Conservation (phyloP, 2,888 invertebrate genomes). For the Limenitis arthemis region DNA sequence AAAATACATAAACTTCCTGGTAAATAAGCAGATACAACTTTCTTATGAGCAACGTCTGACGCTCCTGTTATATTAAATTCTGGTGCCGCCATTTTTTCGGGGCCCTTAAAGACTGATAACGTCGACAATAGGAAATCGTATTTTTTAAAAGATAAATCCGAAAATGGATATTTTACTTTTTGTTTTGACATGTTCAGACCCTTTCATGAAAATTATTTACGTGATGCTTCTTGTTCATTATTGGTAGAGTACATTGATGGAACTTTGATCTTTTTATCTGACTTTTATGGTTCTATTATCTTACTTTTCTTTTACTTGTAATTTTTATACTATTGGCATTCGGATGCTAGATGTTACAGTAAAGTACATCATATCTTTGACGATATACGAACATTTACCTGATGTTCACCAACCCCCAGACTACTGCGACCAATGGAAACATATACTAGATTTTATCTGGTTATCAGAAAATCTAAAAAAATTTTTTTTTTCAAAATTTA, state of each 20-base stretch:
- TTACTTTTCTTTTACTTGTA: background rate
- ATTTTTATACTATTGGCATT: background rate
- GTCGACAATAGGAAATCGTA: conserved; percentile 53
- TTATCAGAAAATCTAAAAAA: too few species aligned
- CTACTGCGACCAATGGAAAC: too few species aligned
- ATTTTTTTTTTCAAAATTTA: too few species aligned
- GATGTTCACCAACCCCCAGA: too few species aligned
- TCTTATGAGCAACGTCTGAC: conserved; percentile 51
- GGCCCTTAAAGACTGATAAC: conserved; percentile 42
- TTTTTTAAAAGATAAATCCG: conserved; percentile 42
- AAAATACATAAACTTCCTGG: conserved; percentile 65
- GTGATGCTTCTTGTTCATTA: conserved; percentile 29
- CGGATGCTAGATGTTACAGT: too few species aligned
- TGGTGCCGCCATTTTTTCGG: conserved; percentile 51
- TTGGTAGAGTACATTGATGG: background rate
- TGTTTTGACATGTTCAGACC: conserved; percentile 36
- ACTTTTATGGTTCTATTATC: background rate
- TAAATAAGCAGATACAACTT: conserved; percentile 66
- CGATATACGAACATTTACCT: too few species aligned
- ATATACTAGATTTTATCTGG: too few species aligned
- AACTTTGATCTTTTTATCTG: background rate
- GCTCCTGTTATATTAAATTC: conserved; percentile 66
- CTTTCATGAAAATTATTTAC: conserved; percentile 41
- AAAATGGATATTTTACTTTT: conserved; percentile 44
- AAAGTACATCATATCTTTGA: too few species aligned